Evolutionary conservation across 2,888 invertebrate species (phyloP).

Genomic region (Cyclophora albipunctata): DNA sequence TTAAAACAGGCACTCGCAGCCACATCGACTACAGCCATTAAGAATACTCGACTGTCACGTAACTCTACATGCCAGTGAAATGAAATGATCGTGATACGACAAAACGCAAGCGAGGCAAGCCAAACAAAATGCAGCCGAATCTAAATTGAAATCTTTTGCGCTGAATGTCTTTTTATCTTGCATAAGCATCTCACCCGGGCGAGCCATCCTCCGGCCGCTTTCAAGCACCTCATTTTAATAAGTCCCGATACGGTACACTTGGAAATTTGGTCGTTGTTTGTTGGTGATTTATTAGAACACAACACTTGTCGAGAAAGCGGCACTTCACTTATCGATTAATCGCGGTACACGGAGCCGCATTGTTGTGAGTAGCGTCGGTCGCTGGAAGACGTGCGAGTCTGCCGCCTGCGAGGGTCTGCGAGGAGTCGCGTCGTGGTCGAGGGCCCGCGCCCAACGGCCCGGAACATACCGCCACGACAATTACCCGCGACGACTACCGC

Average conservation of each 20-base stretch:
- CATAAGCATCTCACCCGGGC: conserved; percentile 67
- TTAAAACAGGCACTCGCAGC: conserved; percentile 25
- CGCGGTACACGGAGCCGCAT: conserved; percentile 54
- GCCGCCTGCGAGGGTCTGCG: conserved; percentile 59
- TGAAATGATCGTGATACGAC: conserved; percentile 43
- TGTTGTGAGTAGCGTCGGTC: conserved; percentile 41
- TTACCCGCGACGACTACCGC: conserved; percentile 52
- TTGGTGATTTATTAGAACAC: conserved; percentile 51
- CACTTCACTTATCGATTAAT: conserved; percentile 64
- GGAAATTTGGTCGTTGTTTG: conserved; percentile 36
- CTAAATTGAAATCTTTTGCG: conserved; percentile 64
- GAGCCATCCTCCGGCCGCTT: conserved; percentile 70
- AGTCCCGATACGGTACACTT: conserved; percentile 44
- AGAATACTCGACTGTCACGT: conserved; percentile 31
- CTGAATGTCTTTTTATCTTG: conserved; percentile 54
- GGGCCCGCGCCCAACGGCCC: conserved; percentile 68
- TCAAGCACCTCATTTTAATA: conserved; percentile 71
- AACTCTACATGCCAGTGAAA: conserved; percentile 37
- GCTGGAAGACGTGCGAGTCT: conserved; percentile 57
- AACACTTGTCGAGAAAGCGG: conserved; percentile 55
- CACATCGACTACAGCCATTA: conserved; percentile 34
- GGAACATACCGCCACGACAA: conserved; percentile 67
- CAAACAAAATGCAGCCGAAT: conserved; percentile 55
- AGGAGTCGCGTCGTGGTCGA: conserved; percentile 53
- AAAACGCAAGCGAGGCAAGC: conserved; percentile 52